phyloP scores from a whole-genome alignment of 1,140 invertebrate genomes.

The Cataglyphis hispanica region DNA sequence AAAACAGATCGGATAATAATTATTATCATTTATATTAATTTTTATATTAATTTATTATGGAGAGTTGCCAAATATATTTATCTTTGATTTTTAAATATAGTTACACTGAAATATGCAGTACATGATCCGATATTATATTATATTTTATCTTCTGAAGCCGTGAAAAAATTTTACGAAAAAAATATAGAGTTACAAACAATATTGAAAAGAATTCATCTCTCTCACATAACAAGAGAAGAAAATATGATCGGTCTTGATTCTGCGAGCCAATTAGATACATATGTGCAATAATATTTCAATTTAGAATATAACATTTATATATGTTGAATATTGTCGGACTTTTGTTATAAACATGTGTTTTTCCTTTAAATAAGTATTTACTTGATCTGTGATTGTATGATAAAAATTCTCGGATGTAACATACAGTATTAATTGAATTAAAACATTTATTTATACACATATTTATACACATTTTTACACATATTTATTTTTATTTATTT shows the following conservation, averaged over 20 bases:
- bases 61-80: not conserved
- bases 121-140: not conserved
- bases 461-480: no score
- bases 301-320: not conserved
- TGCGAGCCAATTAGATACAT: not conserved
- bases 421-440: not conserved
- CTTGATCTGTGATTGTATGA: not conserved
- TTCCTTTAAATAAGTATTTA: not conserved
- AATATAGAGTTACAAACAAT: conserved; percentile 2
- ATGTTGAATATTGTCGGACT: not conserved
- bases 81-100: not conserved
- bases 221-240: conserved; percentile 1
- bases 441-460: conserved; percentile 14
- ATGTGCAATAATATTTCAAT: not conserved
- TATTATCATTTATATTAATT: not conserved
- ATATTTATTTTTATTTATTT: conserved; percentile 4
- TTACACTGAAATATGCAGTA: not conserved
- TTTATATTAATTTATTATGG: no score
- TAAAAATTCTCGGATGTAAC: not conserved
- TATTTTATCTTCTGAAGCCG: not conserved
- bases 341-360: not conserved
- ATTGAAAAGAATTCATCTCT: not conserved
- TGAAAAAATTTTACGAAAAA: not conserved
- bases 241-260: not conserved
- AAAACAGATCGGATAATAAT: not conserved